Evolutionary conservation across 2,888 invertebrate species (phyloP).

Genomic region (Hyposoter dolosus): DNA sequence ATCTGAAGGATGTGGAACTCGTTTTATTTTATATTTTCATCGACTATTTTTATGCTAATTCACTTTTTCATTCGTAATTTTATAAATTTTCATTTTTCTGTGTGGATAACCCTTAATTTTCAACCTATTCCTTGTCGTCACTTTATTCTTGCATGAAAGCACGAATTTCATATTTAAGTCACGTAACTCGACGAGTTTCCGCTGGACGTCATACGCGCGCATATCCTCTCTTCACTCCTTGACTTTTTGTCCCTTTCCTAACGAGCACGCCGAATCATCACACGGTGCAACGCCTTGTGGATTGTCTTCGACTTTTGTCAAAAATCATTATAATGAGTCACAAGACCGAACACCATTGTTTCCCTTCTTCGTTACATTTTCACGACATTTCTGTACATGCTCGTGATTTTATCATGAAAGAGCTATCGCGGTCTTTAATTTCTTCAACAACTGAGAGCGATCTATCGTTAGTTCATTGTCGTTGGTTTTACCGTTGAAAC

Average conservation of each 20-base stretch:
- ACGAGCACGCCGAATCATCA: conserved; percentile 53
- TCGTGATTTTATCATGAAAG: background rate
- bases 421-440: background rate
- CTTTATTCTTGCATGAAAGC: conserved; percentile 7
- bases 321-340: background rate
- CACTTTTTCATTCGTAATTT: background rate
- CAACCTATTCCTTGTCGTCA: conserved; percentile 37
- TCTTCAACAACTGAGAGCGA: background rate
- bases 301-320: conserved; percentile 20
- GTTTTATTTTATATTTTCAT: conserved; percentile 1
- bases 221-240: conserved; percentile 75
- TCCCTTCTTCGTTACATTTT: conserved; percentile 10
- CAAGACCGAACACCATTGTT: background rate
- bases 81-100: background rate
- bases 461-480: background rate
- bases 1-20: conserved; percentile 50
- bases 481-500: conserved; percentile 42
- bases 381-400: background rate
- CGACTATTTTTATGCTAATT: background rate
- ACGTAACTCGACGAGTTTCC: conserved; percentile 80
- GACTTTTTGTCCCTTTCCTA: conserved; percentile 41
- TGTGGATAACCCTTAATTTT: conserved; percentile 47
- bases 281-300: conserved; percentile 52
- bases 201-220: conserved; percentile 79
- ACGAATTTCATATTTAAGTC: conserved; percentile 76